phyloP scores from a whole-genome alignment of 2,113 vertebrate species.

The Macrotis lagotis region DNA sequence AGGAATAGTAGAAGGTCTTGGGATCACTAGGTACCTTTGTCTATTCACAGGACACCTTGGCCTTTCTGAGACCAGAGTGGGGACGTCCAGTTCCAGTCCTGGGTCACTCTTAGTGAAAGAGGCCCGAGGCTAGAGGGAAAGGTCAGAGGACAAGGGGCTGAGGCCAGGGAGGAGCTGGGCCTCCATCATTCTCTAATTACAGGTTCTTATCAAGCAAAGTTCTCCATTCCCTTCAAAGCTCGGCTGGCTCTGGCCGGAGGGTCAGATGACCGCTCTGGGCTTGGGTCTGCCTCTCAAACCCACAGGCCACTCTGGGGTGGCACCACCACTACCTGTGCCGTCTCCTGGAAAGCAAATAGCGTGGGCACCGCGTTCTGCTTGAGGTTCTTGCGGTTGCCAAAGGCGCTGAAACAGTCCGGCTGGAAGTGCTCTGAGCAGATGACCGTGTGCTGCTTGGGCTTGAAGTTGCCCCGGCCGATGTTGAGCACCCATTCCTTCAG shows the following conservation, averaged over 20 bases:
- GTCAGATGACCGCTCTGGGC: neutral
- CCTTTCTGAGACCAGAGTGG: too few relatives aligned
- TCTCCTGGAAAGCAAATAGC: slow-evolving; percentile 65
- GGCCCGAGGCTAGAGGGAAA: neutral
- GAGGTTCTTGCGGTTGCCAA: slow-evolving; percentile 82
- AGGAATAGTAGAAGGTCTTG: too few relatives aligned
- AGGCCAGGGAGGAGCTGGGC: neutral
- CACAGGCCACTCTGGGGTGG: too few relatives aligned
- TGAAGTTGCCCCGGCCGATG: slow-evolving; percentile 79
- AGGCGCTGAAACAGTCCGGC: slow-evolving; percentile 81
- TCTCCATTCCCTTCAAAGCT: neutral
- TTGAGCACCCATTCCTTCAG: slow-evolving; percentile 82
- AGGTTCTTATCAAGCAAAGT: neutral
- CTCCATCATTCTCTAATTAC: neutral
- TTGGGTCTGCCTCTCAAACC: accelerated
- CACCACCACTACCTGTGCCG: slow-evolving; percentile 65
- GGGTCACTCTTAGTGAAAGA: neutral
- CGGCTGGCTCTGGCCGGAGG: too few relatives aligned
- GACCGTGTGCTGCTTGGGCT: slow-evolving; percentile 80
- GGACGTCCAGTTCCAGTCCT: neutral
- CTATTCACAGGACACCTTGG: too few relatives aligned
- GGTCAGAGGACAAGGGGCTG: neutral
- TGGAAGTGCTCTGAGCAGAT: slow-evolving; percentile 83
- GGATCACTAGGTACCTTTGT: too few relatives aligned
- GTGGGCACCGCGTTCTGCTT: slow-evolving; percentile 82